Evolutionary conservation across 2,888 invertebrate species (phyloP), one percentile per base, ranked within the genome.

Genomic region (Petrolisthes cinctipes): DNA sequence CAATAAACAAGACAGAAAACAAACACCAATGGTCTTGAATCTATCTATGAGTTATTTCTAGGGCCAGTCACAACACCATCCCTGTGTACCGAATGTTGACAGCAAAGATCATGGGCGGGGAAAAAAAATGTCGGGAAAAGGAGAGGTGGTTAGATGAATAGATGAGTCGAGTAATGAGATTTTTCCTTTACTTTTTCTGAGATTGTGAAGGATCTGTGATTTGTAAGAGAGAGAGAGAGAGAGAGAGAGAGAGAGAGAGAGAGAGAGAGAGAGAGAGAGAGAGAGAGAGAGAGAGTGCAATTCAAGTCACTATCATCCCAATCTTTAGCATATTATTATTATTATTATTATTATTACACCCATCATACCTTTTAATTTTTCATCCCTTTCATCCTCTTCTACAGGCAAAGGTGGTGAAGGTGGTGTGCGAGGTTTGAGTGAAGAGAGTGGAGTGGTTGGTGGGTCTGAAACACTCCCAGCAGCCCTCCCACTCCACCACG

Each of bases 401-500:
- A 37, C 37, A 37, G 37, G 37, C 37, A 37, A 37, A 37, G 37
- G 37, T 37, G 85, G 53, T 5, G 79, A 85, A 71, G 76, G 79
- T 53, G 79, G 68, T 5, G 61, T 66, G 17, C 54, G 83, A n/a
- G 61, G 80, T 4, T 17, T 17, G 14, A 14, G 51, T 11, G 81
- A 81, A 54, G 73, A 37, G 0, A 37, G 23, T 6, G 83, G 73
- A 4, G 53, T 54, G 11, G 61, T 23, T 4, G 76, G 83, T 20
- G 76, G 83, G 9, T 57, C 20, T 4, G 76, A 61, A 7, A 53
- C 75, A 3, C 56, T 88, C 66, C 87, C 87, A 7, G 75, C 84
- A 73, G 75, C 87, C 7, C 73, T 88, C 7, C 75, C 84, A 11
- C 81, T 88, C 61, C 56, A 81, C 37, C 83, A 84, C 54, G 83